Evolutionary conservation across 2,113 vertebrate species (phyloP).

Genomic region (Syngnathoides biaculeatus): DNA sequence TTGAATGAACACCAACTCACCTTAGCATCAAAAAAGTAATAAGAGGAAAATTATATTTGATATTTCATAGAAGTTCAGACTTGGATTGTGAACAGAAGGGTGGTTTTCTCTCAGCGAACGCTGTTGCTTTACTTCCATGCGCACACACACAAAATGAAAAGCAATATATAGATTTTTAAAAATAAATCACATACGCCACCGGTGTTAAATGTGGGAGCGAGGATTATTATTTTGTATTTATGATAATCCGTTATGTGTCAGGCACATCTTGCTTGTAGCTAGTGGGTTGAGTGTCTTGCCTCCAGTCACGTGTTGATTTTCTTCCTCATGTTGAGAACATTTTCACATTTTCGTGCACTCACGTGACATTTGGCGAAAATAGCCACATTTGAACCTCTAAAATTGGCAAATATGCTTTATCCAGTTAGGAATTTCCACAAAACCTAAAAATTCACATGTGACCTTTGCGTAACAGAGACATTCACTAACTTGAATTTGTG

Average conservation of each 20-base stretch:
- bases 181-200: slow-evolving; percentile 20
- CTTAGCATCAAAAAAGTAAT: too few relatives aligned
- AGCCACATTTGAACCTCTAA: neutral
- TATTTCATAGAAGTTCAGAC: too few relatives aligned
- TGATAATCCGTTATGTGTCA: slow-evolving; percentile 44
- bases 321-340: neutral
- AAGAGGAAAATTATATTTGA: too few relatives aligned
- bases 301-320: slow-evolving; percentile 6
- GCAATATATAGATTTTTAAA: slow-evolving; percentile 36
- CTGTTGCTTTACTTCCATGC: too few relatives aligned
- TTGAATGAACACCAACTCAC: too few relatives aligned
- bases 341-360: neutral
- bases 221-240: slow-evolving; percentile 42
- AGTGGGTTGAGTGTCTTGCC: neutral
- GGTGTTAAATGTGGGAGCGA: slow-evolving; percentile 21
- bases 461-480: too few relatives aligned
- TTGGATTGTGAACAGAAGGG: too few relatives aligned
- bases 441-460: too few relatives aligned
- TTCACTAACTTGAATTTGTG: too few relatives aligned
- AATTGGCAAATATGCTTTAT: too few relatives aligned
- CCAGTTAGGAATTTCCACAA: too few relatives aligned
- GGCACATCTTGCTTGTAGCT: slow-evolving; percentile 11
- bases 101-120: too few relatives aligned
- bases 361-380: neutral
- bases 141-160: neutral